Conservation (phyloP, 1,140 invertebrate genomes). For the Aradophagus sp. region DNA sequence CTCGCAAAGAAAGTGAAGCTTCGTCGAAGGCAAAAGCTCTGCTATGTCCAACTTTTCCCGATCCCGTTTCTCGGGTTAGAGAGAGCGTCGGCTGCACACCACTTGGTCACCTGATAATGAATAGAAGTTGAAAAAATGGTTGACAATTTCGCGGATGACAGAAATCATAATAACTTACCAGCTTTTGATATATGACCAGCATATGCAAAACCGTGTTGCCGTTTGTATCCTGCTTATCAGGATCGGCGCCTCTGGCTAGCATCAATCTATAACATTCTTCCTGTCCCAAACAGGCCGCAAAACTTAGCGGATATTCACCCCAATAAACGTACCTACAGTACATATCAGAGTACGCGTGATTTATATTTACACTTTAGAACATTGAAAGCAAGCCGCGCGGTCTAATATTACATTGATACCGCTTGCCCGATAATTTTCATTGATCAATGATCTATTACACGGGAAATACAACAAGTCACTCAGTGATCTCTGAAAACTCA, state of each 20-base stretch:
- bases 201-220: conserved; percentile 98
- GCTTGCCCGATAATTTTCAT: too few relatives aligned
- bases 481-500: too few relatives aligned
- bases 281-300: conserved; percentile 97
- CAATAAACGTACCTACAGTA: conserved; percentile 92
- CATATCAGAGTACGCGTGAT: conserved; percentile 17
- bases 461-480: too few relatives aligned
- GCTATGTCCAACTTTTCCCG: too few relatives aligned
- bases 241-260: conserved; percentile 94
- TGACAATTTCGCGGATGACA: conserved; percentile 10
- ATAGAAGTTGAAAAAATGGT: too few relatives aligned
- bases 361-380: conserved; percentile 17
- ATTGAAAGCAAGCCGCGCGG: conserved; percentile 3
- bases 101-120: too few relatives aligned
- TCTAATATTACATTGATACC: conserved; percentile 1
- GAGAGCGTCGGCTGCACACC: too few relatives aligned
- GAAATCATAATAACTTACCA: conserved; percentile 76
- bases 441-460: too few relatives aligned
- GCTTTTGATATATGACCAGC: conserved; percentile 96
- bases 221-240: conserved; percentile 96
- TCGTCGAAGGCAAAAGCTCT: too few relatives aligned
- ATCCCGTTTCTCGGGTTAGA: too few relatives aligned
- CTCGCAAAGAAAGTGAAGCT: too few relatives aligned
- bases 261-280: conserved; percentile 97
- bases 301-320: conserved; percentile 97